Percentiles rank a stretch among this genome's conserved stretches.
These are phyloP conservation scores for Epicauta chinensis DNA, from an alignment of 1,140 invertebrate species.

Conservation along the genomic window DNA sequence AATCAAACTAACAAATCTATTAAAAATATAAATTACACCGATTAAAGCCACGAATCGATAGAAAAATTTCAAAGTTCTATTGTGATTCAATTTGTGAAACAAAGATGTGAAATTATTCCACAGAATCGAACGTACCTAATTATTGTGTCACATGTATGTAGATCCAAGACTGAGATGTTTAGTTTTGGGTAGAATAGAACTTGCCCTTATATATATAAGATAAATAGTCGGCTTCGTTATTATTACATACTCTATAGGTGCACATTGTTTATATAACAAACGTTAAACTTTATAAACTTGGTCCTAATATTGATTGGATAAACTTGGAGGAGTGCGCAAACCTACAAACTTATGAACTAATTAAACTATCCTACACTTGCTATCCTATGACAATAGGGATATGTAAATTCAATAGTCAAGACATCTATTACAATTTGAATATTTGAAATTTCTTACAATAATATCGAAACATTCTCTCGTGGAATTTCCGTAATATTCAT, in stretches of 20 bases:
- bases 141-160: no score
- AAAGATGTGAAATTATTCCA: no score
- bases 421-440: no score
- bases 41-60: no score
- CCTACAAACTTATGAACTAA: conserved; percentile 41
- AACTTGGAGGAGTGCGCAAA: conserved; percentile 33
- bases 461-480: no score
- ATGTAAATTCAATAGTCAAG: conserved; percentile 31
- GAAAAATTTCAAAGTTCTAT: no score
- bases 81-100: no score
- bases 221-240: conserved; percentile 33
- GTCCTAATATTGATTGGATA: conserved; percentile 39
- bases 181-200: conserved; percentile 22
- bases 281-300: conserved; percentile 38
- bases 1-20: no score
- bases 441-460: no score
- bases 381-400: conserved; percentile 40
- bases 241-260: conserved; percentile 32
- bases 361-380: conserved; percentile 40
- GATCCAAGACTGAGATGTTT: conserved; percentile 21
- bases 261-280: conserved; percentile 42
- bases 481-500: no score
- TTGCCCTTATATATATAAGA: conserved; percentile 32
- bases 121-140: no score
- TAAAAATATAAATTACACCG: no score